Evolutionary conservation across 2,113 vertebrate genomes (phyloP).

Genomic region (Lota lota): DNA sequence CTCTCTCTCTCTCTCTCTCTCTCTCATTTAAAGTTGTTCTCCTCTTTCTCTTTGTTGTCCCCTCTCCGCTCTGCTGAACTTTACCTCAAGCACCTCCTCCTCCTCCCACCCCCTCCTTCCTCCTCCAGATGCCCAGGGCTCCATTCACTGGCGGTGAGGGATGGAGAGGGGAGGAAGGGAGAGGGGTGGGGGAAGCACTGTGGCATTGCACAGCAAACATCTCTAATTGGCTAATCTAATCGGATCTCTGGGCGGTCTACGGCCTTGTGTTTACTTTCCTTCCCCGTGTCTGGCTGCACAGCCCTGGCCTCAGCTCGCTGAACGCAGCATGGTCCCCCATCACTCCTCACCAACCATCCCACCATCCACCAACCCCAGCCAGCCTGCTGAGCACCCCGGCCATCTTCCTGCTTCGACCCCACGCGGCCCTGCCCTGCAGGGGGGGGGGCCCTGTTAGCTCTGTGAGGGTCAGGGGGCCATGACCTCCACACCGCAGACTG

Average conservation of each 20-base stretch:
- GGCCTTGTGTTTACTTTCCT: constrained; percentile 66
- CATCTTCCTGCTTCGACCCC: too few species aligned
- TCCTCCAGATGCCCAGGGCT: constrained; percentile 2
- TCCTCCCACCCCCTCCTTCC: too few species aligned
- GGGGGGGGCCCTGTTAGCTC: too few species aligned
- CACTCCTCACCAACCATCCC: constrained; percentile 53
- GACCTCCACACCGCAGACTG: too few species aligned
- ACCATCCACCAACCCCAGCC: constrained; percentile 43
- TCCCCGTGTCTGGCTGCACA: constrained; percentile 52
- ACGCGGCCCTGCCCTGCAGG: too few species aligned
- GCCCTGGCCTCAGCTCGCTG: constrained; percentile 47
- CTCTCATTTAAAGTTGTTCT: background rate
- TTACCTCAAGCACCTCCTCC: too few species aligned
- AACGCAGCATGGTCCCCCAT: constrained; percentile 57
- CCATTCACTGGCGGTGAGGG: constrained; percentile 45
- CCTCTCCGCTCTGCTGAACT: too few species aligned
- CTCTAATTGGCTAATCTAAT: constrained; percentile 71
- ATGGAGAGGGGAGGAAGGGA: constrained; percentile 33
- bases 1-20: background rate
- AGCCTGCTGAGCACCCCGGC: constrained; percentile 24
- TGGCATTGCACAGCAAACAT: constrained; percentile 66
- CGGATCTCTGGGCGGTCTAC: constrained; percentile 66
- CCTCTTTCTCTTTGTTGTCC: constrained; percentile 17
- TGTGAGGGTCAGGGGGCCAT: too few species aligned
- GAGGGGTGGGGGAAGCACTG: constrained; percentile 20